Evolutionary conservation across 2,888 invertebrate genomes (phyloP).

Genomic region (Eudemis profundana): DNA sequence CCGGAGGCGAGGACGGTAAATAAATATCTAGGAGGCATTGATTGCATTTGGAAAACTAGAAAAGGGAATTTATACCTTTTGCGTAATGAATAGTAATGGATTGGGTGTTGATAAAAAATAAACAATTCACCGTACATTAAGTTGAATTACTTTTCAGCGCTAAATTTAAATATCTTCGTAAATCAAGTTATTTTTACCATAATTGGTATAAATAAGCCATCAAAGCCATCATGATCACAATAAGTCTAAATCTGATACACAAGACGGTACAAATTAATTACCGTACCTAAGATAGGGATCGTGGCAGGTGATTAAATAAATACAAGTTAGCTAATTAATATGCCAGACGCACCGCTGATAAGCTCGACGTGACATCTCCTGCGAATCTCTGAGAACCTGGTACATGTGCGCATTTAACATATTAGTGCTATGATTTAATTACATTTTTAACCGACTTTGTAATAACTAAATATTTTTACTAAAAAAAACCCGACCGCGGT

Average conservation of each 20-base stretch:
- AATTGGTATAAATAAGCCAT: constrained; percentile 10
- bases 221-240: constrained; percentile 53
- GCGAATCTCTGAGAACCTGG: constrained; percentile 66
- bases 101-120: too few species aligned
- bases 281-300: constrained; percentile 73
- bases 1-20: too few species aligned
- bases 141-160: too few species aligned
- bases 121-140: too few species aligned
- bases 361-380: constrained; percentile 70
- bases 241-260: constrained; percentile 53
- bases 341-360: constrained; percentile 79
- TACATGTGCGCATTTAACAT: constrained; percentile 70
- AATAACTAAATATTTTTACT: too few species aligned
- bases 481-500: too few species aligned
- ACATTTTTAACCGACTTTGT: too few species aligned
- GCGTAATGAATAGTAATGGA: too few species aligned
- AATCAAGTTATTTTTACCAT: neutral
- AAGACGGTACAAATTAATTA: constrained; percentile 76
- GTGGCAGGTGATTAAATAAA: constrained; percentile 83
- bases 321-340: constrained; percentile 82
- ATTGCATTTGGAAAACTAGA: too few species aligned
- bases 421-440: constrained; percentile 62
- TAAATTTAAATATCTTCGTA: neutral
- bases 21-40: too few species aligned
- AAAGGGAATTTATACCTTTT: too few species aligned